These are phyloP conservation scores for Neelides sp. DNA, from an alignment of 1,140 invertebrate species.

Conservation along the genomic window DNA sequence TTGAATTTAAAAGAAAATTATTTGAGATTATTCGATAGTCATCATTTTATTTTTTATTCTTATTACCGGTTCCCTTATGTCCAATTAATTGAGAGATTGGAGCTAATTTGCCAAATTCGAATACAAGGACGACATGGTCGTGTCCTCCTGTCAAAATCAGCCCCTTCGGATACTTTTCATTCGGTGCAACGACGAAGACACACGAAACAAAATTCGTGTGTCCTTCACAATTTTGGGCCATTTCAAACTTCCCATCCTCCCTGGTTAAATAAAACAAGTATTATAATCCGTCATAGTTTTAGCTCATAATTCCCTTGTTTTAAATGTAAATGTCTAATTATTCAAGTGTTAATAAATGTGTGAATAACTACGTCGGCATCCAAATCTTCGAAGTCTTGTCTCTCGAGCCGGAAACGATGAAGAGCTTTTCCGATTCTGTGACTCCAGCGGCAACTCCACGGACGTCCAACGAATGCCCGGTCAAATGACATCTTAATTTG, in stretches of 20 bases:
- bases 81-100: constrained; percentile 52
- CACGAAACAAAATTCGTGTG: constrained; percentile 75
- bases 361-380: constrained; percentile 54
- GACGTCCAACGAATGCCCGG: constrained; percentile 72
- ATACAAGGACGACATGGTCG: constrained; percentile 69
- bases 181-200: constrained; percentile 59
- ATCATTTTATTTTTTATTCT: constrained; percentile 17
- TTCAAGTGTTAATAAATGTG: constrained; percentile 6
- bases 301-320: constrained; percentile 2
- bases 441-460: constrained; percentile 48
- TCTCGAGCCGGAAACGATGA: constrained; percentile 68
- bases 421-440: constrained; percentile 46
- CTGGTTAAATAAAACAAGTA: constrained; percentile 35
- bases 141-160: constrained; percentile 77
- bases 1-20: constrained; percentile 1
- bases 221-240: constrained; percentile 52
- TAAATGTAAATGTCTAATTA: neutral
- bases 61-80: constrained; percentile 65
- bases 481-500: constrained; percentile 59
- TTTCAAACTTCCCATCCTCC: constrained; percentile 41
- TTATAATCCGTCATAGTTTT: neutral
- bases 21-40: constrained; percentile 7
- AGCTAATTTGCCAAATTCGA: constrained; percentile 45
- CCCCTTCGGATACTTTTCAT: constrained; percentile 53
- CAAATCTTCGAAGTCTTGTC: constrained; percentile 75